Evolutionary conservation across 2,797 vertebrate genomes (phyloP), one percentile per base, ranked within the genome.

Genomic region (Sebastiscus albofasciatus): DNA sequence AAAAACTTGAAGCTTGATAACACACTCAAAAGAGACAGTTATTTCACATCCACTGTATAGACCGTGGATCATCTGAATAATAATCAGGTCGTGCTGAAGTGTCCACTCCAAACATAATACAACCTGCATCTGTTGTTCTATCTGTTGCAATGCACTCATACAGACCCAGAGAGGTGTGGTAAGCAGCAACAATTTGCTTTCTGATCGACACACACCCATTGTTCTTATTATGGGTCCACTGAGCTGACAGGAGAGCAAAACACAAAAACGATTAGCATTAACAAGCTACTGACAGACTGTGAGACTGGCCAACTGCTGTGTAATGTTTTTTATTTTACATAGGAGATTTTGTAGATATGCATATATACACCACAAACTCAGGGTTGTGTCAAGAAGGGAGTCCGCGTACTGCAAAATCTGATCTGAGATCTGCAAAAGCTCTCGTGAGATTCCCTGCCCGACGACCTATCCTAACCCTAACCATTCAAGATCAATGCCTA

Each of bases 51-150:
- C 14, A 54, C 16, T 70, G 16, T 78, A 29, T 66, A 66, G 33
- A 31, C 27, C 20, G 64, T n/a, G 46, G 6, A 66, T 34, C 64
- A 83, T 26, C 56, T 54, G 54, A 77, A 55, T 12, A 49, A 67
- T n/a, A 49, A 67, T 20, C 24, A 58, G n/a, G 42, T 42, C 16
- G 16, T 70, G 46, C 67, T 79, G 39, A 74, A 74, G 66, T 74
- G 49, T 80, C 33, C 52, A 68, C 46, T 86, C 54, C 61, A 83
- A 67, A 68, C 60, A 75, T 24, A 80, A 36, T 56, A 75, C 68
- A 72, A 80, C 49, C 27, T 20, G 39, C 16, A 52, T 80, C 39
- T 80, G 55, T 72, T 77, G 69, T 22, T 59, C 26, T 18, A 58
- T 27, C 55, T 56, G 54, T 22, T 10, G 49, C 7, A 54, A 54